These are phyloP conservation scores for Ophion ventricosus DNA, from an alignment of 2,888 invertebrate species.

Conservation along the genomic window DNA sequence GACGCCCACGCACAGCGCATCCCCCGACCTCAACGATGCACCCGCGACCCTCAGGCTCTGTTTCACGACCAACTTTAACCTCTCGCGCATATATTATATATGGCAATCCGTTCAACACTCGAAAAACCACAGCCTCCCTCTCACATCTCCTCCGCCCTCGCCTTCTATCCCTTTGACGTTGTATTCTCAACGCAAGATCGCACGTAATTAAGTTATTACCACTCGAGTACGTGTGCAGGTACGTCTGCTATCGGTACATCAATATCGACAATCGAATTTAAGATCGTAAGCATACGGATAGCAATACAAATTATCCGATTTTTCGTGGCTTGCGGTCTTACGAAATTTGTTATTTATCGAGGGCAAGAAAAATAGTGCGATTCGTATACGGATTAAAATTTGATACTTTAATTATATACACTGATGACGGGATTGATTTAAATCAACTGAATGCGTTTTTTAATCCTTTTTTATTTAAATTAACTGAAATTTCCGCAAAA, in stretches of 20 bases:
- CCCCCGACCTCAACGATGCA: conserved; percentile 65
- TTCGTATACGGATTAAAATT: too few species aligned
- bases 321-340: background rate
- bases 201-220: conserved; percentile 64
- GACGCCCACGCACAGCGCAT: conserved; percentile 66
- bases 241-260: conserved; percentile 9
- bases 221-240: conserved; percentile 1
- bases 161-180: background rate
- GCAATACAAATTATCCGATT: background rate
- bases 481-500: too few species aligned
- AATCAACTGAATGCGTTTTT: too few species aligned
- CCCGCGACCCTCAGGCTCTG: conserved; percentile 72
- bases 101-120: conserved; percentile 71
- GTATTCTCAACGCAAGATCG: conserved; percentile 37
- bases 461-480: too few species aligned
- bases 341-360: too few species aligned
- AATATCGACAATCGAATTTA: conserved; percentile 17
- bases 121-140: conserved; percentile 33
- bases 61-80: conserved; percentile 77
- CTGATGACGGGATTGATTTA: too few species aligned
- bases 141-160: conserved; percentile 8
- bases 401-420: too few species aligned
- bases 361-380: too few species aligned
- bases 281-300: background rate
- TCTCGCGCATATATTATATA: conserved; percentile 57